Conservation (phyloP, 2,888 invertebrate genomes). For the Lasioglossum zephyrum region DNA sequence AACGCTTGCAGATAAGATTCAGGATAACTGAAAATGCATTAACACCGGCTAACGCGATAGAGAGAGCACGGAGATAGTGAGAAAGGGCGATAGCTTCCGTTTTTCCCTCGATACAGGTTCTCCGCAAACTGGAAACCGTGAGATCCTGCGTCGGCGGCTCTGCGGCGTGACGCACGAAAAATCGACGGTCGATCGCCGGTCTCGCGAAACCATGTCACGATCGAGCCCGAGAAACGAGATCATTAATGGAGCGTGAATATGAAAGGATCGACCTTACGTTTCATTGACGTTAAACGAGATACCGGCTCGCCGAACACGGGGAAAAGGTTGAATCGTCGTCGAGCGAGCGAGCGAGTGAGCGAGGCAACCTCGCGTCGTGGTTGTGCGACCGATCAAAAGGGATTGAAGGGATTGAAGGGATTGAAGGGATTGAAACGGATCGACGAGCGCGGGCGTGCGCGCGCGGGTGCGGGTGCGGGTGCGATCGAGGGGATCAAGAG, state of each 20-base stretch:
- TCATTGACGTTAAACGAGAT: constrained; percentile 52
- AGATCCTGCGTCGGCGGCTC: constrained; percentile 37
- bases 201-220: constrained; percentile 61
- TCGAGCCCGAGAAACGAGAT: constrained; percentile 49
- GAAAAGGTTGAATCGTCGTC: background rate
- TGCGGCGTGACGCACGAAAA: constrained; percentile 54
- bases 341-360: background rate
- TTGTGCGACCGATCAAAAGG: background rate
- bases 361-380: background rate
- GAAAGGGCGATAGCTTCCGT: background rate
- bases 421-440: background rate
- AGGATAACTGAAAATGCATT: constrained; percentile 31
- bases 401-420: background rate
- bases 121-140: constrained; percentile 40
- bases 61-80: background rate
- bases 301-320: background rate
- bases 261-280: constrained; percentile 65
- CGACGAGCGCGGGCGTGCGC: background rate
- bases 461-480: background rate
- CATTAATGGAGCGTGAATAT: constrained; percentile 67
- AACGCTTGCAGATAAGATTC: constrained; percentile 44
- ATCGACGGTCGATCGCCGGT: constrained; percentile 46
- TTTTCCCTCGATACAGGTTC: background rate
- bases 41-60: constrained; percentile 1
- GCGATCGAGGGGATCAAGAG: background rate